Evolutionary conservation across 2,888 invertebrate genomes (phyloP), one percentile per base, ranked within the genome.

Genomic region (Lasioglossum calceatum): DNA sequence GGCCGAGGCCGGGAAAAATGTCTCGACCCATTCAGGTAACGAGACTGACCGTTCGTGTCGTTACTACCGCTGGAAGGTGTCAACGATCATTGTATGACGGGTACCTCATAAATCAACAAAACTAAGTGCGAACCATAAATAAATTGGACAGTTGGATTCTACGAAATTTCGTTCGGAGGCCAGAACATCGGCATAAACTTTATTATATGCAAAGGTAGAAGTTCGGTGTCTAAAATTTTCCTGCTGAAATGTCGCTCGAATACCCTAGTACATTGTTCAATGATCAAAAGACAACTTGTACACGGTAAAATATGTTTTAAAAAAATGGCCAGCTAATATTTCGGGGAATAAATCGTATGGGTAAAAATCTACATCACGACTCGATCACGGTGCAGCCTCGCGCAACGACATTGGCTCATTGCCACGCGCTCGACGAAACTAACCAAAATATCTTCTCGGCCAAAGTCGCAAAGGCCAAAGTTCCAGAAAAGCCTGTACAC

Each of bases 371-470:
- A 67, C 79, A 83, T 86, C 79, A 77, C 76, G 81, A 61, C 80
- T 32, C 54, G 85, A 88, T 86, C 86, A 64, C 81, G 64, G 50
- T 85, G 72, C 81, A 81, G 79, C 77, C 82, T 85, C 85, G 73
- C 79, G 72, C 61, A 82, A 89, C 88, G 85, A 85, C 87, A 82
- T 90, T 89, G 91, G 89, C 90, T 82, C 82, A 88, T 89, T 89
- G 92, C 92, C 91, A 91, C 86, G 90, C 85, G 88, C 87, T 86
- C 87, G 88, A 85, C 89, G 89, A 90, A 88, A 86, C 86, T 67
- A 89, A 89, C 91, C 79, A 87, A 89, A 88, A 90, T 91, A 92
- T 90, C 92, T 87, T 90, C 89, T 92, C 90, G 90, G 90, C 91
- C 91, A 91, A 90, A 91, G 91, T 90, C 91, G 88, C 91, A 85